A percentile compares a stretch with the other conserved stretches of the same genome.
phyloP scores from a whole-genome alignment of 1,140 invertebrate species.

The Bombyx mori region DNA sequence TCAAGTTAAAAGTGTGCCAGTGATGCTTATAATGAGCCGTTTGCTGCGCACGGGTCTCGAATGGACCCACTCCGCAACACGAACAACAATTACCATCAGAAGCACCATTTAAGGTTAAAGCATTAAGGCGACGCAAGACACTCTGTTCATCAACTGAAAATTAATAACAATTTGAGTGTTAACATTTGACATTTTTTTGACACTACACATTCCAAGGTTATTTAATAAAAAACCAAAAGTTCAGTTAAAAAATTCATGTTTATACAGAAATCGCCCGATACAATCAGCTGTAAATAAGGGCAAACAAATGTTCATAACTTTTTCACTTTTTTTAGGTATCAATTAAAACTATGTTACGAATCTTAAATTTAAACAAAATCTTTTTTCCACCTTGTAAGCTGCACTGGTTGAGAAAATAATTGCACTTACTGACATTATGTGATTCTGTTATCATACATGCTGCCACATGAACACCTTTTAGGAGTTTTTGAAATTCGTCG shows the following conservation, averaged over 20 bases:
- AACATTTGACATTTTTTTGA: no score
- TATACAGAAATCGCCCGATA: no score
- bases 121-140: slow-evolving; percentile 53
- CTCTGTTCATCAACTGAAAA: slow-evolving; percentile 59
- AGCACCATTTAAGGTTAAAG: slow-evolving; percentile 44
- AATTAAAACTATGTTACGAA: no score
- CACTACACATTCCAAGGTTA: no score
- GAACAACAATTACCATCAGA: slow-evolving; percentile 56
- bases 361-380: no score
- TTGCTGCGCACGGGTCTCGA: slow-evolving; percentile 51
- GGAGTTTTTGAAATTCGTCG: slow-evolving; percentile 69
- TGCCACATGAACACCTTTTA: slow-evolving; percentile 73
- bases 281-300: no score
- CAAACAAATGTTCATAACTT: no score
- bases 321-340: no score
- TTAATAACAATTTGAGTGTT: background rate
- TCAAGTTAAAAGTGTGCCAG: slow-evolving; percentile 66
- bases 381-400: no score
- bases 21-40: slow-evolving; percentile 65
- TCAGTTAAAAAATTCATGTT: no score
- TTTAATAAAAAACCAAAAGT: no score
- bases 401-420: no score
- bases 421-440: slow-evolving; percentile 56
- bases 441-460: slow-evolving; percentile 74
- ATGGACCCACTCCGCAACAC: slow-evolving; percentile 63